Base-by-base conservation (phyloP, 2,113 vertebrate species). In the Plestiodon gilberti region DNA sequence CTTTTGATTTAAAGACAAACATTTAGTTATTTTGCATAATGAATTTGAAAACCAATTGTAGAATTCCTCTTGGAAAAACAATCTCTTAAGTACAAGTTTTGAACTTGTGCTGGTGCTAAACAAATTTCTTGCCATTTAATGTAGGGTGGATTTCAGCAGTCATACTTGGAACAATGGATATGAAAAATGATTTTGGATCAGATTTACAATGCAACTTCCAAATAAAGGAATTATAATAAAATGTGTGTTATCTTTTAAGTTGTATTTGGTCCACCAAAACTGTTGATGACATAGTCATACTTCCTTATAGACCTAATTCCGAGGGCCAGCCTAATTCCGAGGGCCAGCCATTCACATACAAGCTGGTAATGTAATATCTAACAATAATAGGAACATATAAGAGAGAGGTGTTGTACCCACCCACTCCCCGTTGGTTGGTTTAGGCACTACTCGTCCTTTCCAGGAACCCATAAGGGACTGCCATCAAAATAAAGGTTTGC, bases 201-300 rank as follows among this genome's bases (percentile, higher is more conserved):
- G 35, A 64, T 38, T 81, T 78, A 70, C 23, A 69, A 35, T 69
- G 33, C 23, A 69, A 2, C 57, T 75, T 70, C 40, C 40, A 64
- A 85, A 70, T 85, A 69, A 78, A 85, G 40, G 55, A 61, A 65
- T 67, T 52, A 52, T 67, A 67, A 84, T 67, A 22, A 67, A 70
- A 61, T n/a, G 28, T 77, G 40, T 74, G 40, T 81, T 17, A 43
- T 64, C 22, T 67, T 74, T 14, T 17, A 48, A 48, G 43, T 48
- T 48, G 43, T 48, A 48, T 48, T 48, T 48, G 43, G 8, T 48
- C 8, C 43, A 48, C 43, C 43, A 48, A 8, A 48, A 48, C 43
- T 48, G 43, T 8, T 48, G 43, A 48, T 48, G 43, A 48, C 43
- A 48, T 48, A 48, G 43, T 48, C 43, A 48, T 48, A 48, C 8